Conservation (phyloP, 2,888 invertebrate species). For the Periphyllus acericola region DNA sequence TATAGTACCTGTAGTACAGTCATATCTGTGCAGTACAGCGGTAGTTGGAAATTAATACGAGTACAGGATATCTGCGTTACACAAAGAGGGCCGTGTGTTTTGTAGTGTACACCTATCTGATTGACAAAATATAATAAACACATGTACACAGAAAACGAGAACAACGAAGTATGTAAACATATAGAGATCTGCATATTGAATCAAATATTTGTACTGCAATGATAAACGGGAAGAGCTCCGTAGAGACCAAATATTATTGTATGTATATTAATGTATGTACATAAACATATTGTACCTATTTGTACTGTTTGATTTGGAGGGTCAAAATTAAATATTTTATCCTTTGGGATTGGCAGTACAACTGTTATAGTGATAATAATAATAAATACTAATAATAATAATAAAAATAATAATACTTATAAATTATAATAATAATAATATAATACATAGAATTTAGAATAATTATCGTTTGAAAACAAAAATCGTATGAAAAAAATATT, state of each 20-base stretch:
- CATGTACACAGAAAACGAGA: conserved; percentile 16
- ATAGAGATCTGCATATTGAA: conserved; percentile 22
- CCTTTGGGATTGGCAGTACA: not conserved
- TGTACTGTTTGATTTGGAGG: conserved; percentile 26
- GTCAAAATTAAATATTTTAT: conserved; percentile 19
- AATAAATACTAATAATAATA: too few relatives aligned
- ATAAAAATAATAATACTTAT: too few relatives aligned
- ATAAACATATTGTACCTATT: not conserved
- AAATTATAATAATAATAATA: too few relatives aligned
- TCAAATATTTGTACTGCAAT: conserved; percentile 42
- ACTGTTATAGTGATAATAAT: not conserved
- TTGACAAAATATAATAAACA: conserved; percentile 34
- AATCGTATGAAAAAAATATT: too few relatives aligned
- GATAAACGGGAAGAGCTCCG: conserved; percentile 27
- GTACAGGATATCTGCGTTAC: conserved; percentile 27
- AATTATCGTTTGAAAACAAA: too few relatives aligned
- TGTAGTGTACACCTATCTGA: too few relatives aligned
- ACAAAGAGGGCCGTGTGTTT: conserved; percentile 25
- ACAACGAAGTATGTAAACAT: conserved; percentile 40
- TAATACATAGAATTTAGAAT: too few relatives aligned
- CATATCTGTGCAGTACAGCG: not conserved
- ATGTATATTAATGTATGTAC: conserved; percentile 10
- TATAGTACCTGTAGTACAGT: too few relatives aligned
- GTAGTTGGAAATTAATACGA: conserved; percentile 4
- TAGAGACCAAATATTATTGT: conserved; percentile 31